Evolutionary conservation across 2,888 invertebrate genomes (phyloP), one percentile per base, ranked within the genome.

Genomic region (Caenorhabditis parvicauda): DNA sequence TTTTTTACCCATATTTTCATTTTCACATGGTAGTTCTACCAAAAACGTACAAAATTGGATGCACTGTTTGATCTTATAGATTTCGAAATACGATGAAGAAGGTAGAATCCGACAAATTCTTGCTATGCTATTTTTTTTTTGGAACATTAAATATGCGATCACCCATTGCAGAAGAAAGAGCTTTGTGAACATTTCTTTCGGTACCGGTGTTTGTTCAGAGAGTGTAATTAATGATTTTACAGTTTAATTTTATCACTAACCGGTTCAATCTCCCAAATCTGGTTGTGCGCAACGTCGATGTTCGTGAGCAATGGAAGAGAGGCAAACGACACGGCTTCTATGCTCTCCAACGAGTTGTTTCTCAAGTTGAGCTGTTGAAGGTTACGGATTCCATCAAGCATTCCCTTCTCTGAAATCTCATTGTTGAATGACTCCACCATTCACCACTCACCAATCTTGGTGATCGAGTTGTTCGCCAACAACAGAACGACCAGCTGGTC

Each of bases 391-490:
- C 89, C 89, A 71, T 80, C 77, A n/a, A 80, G 60, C 63, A 74
- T 72, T 27, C 78, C 75, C 6, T 64, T 61, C 29, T 78, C 79
- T 79, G 43, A 37, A 48, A 24, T 22, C 24, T 22, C 9, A 7
- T 17, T 38, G 35, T 37, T 7, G 22, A 19, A 17, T 37, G 3
- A 38, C 6, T 12, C 25, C 17, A 44, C n/a, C n/a, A 12, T 24
- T n/a, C 17, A 4, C 3, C 24, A 46, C 62, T 45, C 47, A 78
- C 80, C 86, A 59, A 92, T 85, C 75, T 86, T 86, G 70, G 88
- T 87, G 64, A 92, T 87, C 60, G 90, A 85, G 83, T 92, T 92
- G 74, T 88, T 87, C 25, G 89, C 88, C 56, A 92, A 83, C 71
- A 89, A 88, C 67, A 92, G 85, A 65, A 86, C 86, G 79, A 88